Conservation (phyloP, 2,888 invertebrate genomes). For the Morpho helenor region DNA sequence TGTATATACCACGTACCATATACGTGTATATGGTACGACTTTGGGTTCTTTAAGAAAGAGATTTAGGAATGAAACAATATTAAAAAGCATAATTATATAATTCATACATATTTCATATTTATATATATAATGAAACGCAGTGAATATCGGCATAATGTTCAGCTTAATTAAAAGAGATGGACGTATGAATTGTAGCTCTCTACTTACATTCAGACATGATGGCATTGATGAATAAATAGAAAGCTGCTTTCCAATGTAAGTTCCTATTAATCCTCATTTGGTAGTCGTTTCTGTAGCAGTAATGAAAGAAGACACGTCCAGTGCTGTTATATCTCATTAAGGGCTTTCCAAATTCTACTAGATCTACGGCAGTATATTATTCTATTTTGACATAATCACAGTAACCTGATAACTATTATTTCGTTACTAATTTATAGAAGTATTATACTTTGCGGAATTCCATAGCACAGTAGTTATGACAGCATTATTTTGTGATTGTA, state of each 20-base stretch:
- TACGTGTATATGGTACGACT: no score
- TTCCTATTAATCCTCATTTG: conserved; percentile 31
- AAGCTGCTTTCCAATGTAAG: conserved; percentile 22
- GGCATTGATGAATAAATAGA: conserved; percentile 28
- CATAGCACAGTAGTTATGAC: no score
- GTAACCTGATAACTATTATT: no score
- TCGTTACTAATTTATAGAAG: no score
- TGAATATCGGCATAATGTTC: conserved; percentile 9
- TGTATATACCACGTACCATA: no score
- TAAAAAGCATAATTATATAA: no score
- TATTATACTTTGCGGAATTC: no score
- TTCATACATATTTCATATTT: no score
- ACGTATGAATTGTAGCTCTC: conserved; percentile 23
- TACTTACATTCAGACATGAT: conserved; percentile 21
- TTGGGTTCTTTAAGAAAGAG: no score
- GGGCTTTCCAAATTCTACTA: conserved; percentile 6
- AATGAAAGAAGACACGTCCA: conserved; percentile 23
- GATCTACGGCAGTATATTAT: not conserved
- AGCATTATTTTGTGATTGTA: no score
- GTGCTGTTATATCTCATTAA: conserved; percentile 1
- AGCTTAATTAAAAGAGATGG: conserved; percentile 21
- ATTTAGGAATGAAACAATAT: no score
- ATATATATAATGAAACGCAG: not conserved
- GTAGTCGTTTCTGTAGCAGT: conserved; percentile 26
- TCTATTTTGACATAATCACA: no score